Evolutionary conservation across 2,888 invertebrate species (phyloP), one percentile per base, ranked within the genome.

Genomic region (Portevinia maculata): DNA sequence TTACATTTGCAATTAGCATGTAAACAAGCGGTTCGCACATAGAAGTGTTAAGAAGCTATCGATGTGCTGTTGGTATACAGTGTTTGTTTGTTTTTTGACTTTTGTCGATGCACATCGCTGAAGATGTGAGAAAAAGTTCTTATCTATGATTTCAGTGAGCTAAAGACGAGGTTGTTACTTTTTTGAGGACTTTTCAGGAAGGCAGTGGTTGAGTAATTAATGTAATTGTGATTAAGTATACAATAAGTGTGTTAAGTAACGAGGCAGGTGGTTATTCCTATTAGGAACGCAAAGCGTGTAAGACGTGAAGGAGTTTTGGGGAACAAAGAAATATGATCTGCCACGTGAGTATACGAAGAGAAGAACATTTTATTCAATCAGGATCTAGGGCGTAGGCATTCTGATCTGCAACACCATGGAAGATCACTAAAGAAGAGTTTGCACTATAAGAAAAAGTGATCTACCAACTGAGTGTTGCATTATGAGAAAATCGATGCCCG

Each of bases 1-100:
- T 55, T 64, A 64, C 55, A 21, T 73, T 64, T 64, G 24, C 48
- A 64, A 73, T 73, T 73, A 73, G 60, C 55, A 57, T 64, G 37
- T 55, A 71, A 21, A 34, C 53, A 73, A 73, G 73, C 73, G 73
- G 55, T 55, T 48, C 34, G 41, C 15, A 19, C 48, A 62, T 64
- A 64, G 37, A 64, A 64, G 41, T 41, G 28, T 34, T 24, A 11
- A 15, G 46, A 11, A 28, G 11, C 11, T 70, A 55, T 55, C 50
- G 48, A n/a, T 48, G 55, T 48, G 48, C 55, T 64, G 55, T 55
- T 62, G 17, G 53, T 13, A 55, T 44, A n/a, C n/a, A 48, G 19
- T 24, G n/a, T 53, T 62, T 50, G 8, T 53, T 46, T 57, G 60
- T 21, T 37, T 60, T 15, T 28, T 28, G 21, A 39, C 19, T 55